A percentile compares a stretch with the other conserved stretches of the same genome.
Conservation (phyloP, 2,888 invertebrate species). For the Watsonalla cultraria region DNA sequence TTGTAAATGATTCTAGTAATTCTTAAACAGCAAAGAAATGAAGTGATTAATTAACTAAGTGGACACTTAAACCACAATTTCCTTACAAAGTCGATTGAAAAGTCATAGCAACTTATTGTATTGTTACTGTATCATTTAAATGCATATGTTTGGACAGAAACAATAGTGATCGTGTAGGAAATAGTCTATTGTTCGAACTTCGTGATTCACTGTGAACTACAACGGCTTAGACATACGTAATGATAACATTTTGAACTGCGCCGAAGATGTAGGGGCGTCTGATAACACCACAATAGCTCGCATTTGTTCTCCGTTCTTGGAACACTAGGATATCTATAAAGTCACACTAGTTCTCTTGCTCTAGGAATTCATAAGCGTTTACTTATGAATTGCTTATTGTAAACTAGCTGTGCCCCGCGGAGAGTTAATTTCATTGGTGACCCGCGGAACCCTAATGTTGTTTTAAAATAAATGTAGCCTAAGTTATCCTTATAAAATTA, state of each 20-base stretch:
- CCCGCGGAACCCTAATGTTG: too few species aligned
- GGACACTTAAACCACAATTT: background rate
- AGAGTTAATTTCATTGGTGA: too few species aligned
- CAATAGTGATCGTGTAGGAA: slow-evolving; percentile 22
- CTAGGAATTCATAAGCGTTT: too few species aligned
- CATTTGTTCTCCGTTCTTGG: background rate
- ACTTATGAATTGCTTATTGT: too few species aligned
- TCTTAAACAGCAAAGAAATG: too few species aligned
- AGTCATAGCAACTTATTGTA: slow-evolving; percentile 3
- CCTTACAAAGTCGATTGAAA: background rate
- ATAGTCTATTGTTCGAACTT: slow-evolving; percentile 32
- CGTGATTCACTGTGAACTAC: slow-evolving; percentile 27
- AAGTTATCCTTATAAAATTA: too few species aligned
- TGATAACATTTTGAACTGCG: slow-evolving; percentile 23
- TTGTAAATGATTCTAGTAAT: too few species aligned
- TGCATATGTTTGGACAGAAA: slow-evolving; percentile 16
- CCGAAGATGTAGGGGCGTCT: slow-evolving; percentile 17
- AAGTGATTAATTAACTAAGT: too few species aligned
- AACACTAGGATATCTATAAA: background rate
- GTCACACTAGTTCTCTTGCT: too few species aligned
- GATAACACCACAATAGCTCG: slow-evolving; percentile 10
- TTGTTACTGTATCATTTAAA: slow-evolving; percentile 8
- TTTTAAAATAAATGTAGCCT: too few species aligned
- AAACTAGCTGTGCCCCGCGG: too few species aligned
- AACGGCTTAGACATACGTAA: slow-evolving; percentile 14